Evolutionary conservation across 2,888 invertebrate species (phyloP), one percentile per base, ranked within the genome.

Genomic region (Onchidella celtica): DNA sequence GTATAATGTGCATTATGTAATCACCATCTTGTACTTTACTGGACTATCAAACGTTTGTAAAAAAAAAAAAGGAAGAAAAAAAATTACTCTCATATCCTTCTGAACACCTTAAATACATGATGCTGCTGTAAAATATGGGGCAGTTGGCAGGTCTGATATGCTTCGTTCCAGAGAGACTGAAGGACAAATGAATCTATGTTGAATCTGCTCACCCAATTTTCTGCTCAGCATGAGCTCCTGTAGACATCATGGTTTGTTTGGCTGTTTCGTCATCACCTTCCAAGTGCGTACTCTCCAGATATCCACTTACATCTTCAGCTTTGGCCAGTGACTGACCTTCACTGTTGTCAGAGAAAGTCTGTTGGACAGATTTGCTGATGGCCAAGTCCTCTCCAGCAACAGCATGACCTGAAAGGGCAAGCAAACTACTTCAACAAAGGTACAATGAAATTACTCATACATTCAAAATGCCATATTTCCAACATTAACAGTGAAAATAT

Each of bases 341-440:
- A n/a, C n/a, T n/a, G 36, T 38, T 38, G 29, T 78, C 78, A 21
- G 36, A 36, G 34, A 70, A 78, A 40, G 70, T 38, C 11, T 79
- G 73, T 38, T 73, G 79, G 0, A 79, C 57, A 36, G 24, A 14
- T 9, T 17, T 47, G 57, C 66, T 79, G 27, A 79, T 24, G 0
- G 55, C 29, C 9, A 66, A 4, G 4, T 55, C 73, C 14, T 36
- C 63, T 3, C 55, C 38, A 34, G 66, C 24, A 21, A 34, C 47
- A 21, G 73, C 79, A 66, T 66, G 36, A 6, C 66, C 79, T 79
- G 66, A 34, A 4, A 27, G 29, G 6, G 24, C 6, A 47, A 47
- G 6, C 47, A n/a, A 11, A 40, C 55, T 4, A 81, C 86, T 84
- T 79, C 32, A 68, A 68, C n/a, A n/a, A n/a, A n/a, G n/a, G n/a